These are phyloP conservation scores for Chrysotoxum bicinctum DNA, from an alignment of 2,888 invertebrate genomes.

Conservation along the genomic window DNA sequence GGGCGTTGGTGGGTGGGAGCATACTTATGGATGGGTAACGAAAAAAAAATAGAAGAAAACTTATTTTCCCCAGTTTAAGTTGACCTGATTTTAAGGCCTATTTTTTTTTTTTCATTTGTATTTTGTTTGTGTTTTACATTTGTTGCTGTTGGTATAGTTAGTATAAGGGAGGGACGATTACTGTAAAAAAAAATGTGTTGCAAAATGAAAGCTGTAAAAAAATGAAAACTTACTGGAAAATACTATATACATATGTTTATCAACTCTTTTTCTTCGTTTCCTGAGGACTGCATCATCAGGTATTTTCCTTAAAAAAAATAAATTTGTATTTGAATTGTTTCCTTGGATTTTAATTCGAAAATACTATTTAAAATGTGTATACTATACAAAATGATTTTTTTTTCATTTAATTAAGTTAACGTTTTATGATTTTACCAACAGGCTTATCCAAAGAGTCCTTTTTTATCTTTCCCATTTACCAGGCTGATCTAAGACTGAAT, in stretches of 20 bases:
- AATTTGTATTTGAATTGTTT: not conserved
- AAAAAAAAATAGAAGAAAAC: slow-evolving; percentile 14
- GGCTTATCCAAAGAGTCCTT: too few species aligned
- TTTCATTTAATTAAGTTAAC: too few species aligned
- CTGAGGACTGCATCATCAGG: not conserved
- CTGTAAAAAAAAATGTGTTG: slow-evolving; percentile 51
- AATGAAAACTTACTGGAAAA: slow-evolving; percentile 14
- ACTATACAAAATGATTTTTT: too few species aligned
- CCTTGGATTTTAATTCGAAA: not conserved
- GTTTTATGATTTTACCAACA: too few species aligned
- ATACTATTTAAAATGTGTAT: not conserved
- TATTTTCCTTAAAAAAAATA: not conserved
- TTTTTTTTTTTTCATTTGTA: slow-evolving; percentile 66
- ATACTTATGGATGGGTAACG: slow-evolving; percentile 20
- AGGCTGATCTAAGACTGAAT: too few species aligned
- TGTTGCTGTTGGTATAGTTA: slow-evolving; percentile 7
- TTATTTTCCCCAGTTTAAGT: slow-evolving; percentile 67
- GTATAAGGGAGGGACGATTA: slow-evolving; percentile 32
- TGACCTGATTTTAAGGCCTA: slow-evolving; percentile 70
- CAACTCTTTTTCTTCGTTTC: slow-evolving; percentile 5
- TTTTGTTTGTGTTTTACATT: slow-evolving; percentile 29
- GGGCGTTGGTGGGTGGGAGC: slow-evolving; percentile 30
- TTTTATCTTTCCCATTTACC: too few species aligned
- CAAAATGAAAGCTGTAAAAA: slow-evolving; percentile 19
- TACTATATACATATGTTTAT: not conserved